Evolutionary conservation across 2,113 vertebrate species (phyloP), one percentile per base, ranked within the genome.

Genomic region (Zingel zingel): DNA sequence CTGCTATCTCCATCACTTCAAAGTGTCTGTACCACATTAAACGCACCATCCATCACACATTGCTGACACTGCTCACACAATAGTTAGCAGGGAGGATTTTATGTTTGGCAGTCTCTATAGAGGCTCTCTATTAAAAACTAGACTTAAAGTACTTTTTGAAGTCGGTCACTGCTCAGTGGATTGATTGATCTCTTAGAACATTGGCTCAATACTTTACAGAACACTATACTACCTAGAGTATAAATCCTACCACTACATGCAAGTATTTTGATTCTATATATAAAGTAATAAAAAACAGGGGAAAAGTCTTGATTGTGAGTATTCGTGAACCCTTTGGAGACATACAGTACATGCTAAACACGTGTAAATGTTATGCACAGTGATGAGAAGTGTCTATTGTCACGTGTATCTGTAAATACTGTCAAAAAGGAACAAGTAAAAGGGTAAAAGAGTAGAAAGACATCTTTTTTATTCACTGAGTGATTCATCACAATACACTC

Each of bases 1-100:
- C 86, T 79, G 86, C 85, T 82, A 88, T 90, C 89, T 90, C 74
- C 66, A 89, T 90, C 83, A 85, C 87, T 88, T 91, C 86, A 88
- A 89, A 90, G 86, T 73, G 85, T 86, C 71, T 86, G 66, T 21
- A 74, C 21, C 81, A 82, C 86, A 86, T 91, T 89, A 87, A 86
- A 91, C 71, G 66, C 21, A 1, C 56, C 83, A 85, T 89, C 83
- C 79, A 81, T 89, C 84, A 87, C 56, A 79, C 74, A 68, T 66
- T 14, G 9, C 78, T 62, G 78, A 79, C 72, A 61, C 39, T 51
- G 82, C 87, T 90, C 79, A 79, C 64, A 80, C 63, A 77, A 83
- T 71, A 86, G 79, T 92, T 86, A 85, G 79, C 74, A 64, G 25
- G 61, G 66, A 84, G 36, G 57, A 61, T 76, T 75, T 82, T 74